A percentile compares a stretch with the other conserved stretches of the same genome.
These are phyloP conservation scores for Grapholita molesta DNA, from an alignment of 1,140 invertebrate genomes.

Conservation along the genomic window DNA sequence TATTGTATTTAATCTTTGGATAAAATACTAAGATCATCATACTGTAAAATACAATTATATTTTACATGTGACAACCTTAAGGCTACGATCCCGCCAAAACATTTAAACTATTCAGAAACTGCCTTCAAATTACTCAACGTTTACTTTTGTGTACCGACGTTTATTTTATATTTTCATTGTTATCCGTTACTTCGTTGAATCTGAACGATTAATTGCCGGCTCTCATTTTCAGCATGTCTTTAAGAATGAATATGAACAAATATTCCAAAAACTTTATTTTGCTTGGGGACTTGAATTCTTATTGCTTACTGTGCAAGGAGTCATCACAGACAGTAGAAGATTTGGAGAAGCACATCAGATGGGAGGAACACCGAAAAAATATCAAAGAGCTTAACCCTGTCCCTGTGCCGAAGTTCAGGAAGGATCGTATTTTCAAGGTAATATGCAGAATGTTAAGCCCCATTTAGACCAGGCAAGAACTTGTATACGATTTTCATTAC, in stretches of 20 bases:
- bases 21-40: too few species aligned
- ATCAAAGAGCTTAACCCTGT: constrained; percentile 34
- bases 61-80: background rate
- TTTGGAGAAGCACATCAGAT: constrained; percentile 54
- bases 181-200: too few species aligned
- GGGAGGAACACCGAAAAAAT: constrained; percentile 44
- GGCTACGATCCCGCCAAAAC: background rate
- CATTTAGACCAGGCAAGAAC: too few species aligned
- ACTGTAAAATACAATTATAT: too few species aligned
- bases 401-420: constrained; percentile 34
- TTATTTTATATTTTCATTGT: background rate
- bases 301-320: constrained; percentile 50
- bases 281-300: constrained; percentile 44
- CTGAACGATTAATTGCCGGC: too few species aligned
- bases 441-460: too few species aligned
- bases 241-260: constrained; percentile 33
- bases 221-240: background rate
- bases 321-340: constrained; percentile 27
- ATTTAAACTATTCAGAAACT: background rate
- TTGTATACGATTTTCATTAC: too few species aligned
- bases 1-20: too few species aligned
- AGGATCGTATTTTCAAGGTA: constrained; percentile 55
- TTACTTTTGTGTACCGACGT: background rate
- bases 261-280: constrained; percentile 53
- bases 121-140: background rate